These are phyloP conservation scores for Pelagia noctiluca DNA, from an alignment of 30 jellyfish, hydroid and myxozoan genomes.

Conservation along the genomic window DNA sequence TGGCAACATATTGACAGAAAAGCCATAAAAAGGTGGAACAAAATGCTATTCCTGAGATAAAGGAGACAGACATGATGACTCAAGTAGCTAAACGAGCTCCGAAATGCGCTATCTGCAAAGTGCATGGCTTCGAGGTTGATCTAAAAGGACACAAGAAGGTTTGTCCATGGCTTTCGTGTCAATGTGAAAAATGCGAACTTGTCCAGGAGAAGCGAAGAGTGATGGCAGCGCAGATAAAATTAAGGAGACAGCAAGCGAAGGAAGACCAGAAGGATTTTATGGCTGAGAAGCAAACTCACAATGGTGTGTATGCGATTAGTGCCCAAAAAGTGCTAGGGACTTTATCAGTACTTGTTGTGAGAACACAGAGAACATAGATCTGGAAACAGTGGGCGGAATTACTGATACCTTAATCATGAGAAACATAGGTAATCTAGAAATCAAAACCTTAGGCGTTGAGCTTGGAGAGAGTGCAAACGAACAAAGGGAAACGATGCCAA, in stretches of 20 bases:
- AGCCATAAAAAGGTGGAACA: neutral
- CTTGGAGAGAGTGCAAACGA: no score
- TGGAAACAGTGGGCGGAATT: no score
- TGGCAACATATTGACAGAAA: no score
- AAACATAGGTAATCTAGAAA: no score
- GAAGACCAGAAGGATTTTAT: neutral
- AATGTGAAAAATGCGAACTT: conserved; percentile 32
- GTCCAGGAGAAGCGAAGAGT: conserved; percentile 25
- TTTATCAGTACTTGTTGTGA: no score
- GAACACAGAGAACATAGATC: no score
- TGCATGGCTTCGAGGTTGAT: conserved; percentile 17
- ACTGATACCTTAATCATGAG: no score
- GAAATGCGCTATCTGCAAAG: conserved; percentile 45
- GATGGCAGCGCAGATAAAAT: conserved; percentile 44
- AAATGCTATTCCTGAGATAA: neutral
- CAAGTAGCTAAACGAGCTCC: conserved; percentile 10
- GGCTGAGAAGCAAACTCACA: neutral
- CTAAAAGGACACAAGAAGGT: conserved; percentile 45
- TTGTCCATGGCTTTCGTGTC: conserved; percentile 51
- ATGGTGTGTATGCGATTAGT: no score
- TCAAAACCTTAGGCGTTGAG: no score
- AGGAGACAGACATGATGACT: neutral
- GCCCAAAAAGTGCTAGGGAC: no score
- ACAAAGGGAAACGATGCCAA: no score
- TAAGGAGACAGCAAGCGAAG: conserved; percentile 44